Percentiles rank a stretch among this genome's conserved stretches.
phyloP scores from a whole-genome alignment of 2,797 vertebrate species.

The Antennarius maculatus region DNA sequence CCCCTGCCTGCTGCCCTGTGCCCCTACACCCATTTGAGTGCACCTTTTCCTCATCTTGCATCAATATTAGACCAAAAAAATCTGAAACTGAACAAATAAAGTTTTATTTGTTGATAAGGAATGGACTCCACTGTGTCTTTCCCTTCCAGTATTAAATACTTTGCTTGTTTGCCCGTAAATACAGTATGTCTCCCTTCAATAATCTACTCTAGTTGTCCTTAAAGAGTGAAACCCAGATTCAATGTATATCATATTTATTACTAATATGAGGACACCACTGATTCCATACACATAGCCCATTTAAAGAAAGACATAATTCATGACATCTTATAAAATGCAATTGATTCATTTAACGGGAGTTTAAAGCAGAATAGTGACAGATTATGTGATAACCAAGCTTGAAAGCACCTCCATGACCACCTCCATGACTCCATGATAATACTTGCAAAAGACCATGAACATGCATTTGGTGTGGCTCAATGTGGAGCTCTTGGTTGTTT shows the following conservation, averaged over 20 bases:
- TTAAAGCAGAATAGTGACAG: conserved; percentile 6
- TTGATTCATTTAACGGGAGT: background rate
- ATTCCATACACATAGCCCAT: conserved; percentile 15
- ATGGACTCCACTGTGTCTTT: background rate
- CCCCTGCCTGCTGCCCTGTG: conserved; percentile 71
- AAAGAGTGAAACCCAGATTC: too few relatives aligned
- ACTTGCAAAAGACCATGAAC: background rate
- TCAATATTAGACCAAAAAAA: conserved; percentile 62
- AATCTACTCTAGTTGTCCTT: background rate
- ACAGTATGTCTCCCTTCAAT: background rate
- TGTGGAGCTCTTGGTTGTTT: conserved; percentile 58
- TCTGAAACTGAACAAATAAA: conserved; percentile 64
- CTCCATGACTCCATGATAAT: too few relatives aligned
- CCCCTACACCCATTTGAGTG: conserved; percentile 53
- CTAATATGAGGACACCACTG: background rate
- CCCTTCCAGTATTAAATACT: background rate
- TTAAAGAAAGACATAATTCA: conserved; percentile 1
- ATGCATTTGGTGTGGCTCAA: conserved; percentile 29
- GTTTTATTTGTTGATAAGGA: conserved; percentile 64
- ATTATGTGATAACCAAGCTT: conserved; percentile 31
- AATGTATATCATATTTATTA: background rate
- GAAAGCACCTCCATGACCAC: conserved; percentile 16
- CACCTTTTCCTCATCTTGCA: conserved; percentile 56
- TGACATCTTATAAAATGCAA: background rate
- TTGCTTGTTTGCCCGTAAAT: background rate